Evolutionary conservation across 2,113 vertebrate genomes (phyloP), one percentile per base, ranked within the genome.

Genomic region (Psettodes erumei): DNA sequence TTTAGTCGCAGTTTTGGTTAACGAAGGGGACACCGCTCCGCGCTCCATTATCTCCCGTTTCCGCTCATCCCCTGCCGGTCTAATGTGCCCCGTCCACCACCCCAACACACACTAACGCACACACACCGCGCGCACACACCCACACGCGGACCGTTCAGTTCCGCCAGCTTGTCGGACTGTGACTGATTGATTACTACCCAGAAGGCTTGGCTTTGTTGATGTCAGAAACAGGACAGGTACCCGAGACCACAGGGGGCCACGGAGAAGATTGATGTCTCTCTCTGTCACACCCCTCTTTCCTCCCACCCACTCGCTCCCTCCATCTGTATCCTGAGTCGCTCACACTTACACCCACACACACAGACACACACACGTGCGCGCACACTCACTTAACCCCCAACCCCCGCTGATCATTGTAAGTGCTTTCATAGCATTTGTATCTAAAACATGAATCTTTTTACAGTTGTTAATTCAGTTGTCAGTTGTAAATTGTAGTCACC

Each of bases 181-280:
- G 87, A 90, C 90, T 92, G 90, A 92, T 92, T 91, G 91, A 92
- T 91, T 89, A 91, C 87, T 90, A 84, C 90, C 91, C 90, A 89
- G 89, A 91, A 91, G 91, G 89, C 86, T 90, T 83, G 80, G 89
- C 90, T 89, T 85, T 89, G 89, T 86, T 74, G 89, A 84, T 89
- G 90, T 91, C 90, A 87, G 86, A 81, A 87, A 87, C 86, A 85
- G 91, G 88, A 91, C 90, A 91, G 91, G 91, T 90, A 90, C 67
- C 76, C 58, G 68, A 54, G 90, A 90, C 86, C 87, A 90, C 82
- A 66, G 79, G 86, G 76, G 85, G 85, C 79, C 75, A 72, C 59
- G 21, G 55, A 32, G 45, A 86, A 88, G 86, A 91, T 90, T 89
- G 86, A 92, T 90, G 85, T 87, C 74, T 90, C 81, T 89, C 61